These are phyloP conservation scores for Ferdinandea cuprea DNA, from an alignment of 2,888 invertebrate genomes.

Conservation along the genomic window DNA sequence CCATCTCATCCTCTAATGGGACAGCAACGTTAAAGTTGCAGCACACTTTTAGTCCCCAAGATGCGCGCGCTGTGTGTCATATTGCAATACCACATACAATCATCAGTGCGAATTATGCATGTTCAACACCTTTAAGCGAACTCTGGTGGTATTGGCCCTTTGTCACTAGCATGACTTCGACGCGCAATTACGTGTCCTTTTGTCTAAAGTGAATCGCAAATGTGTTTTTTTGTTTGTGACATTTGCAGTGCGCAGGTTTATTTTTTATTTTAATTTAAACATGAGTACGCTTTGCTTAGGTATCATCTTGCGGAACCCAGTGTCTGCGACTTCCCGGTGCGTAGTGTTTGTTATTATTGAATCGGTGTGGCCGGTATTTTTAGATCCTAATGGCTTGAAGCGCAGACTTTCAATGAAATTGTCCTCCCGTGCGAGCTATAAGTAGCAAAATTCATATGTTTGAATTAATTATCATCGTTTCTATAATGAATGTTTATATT, in stretches of 20 bases:
- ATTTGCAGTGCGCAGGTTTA: neutral
- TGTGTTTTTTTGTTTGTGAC: constrained; percentile 24
- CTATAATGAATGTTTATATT: neutral
- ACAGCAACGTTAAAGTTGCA: constrained; percentile 28
- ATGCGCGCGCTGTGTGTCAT: constrained; percentile 7
- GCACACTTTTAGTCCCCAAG: constrained; percentile 32
- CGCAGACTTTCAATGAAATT: constrained; percentile 52
- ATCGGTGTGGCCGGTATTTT: constrained; percentile 43
- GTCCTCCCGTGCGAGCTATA: constrained; percentile 4
- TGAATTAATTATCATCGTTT: constrained; percentile 9
- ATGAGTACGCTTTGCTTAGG: constrained; percentile 4
- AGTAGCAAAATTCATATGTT: constrained; percentile 28
- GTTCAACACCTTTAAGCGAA: constrained; percentile 39
- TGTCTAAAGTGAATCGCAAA: constrained; percentile 34
- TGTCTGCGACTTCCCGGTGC: constrained; percentile 54
- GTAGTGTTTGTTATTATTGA: constrained; percentile 55
- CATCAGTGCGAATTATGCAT: constrained; percentile 21
- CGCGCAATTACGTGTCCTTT: constrained; percentile 54
- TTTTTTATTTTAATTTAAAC: neutral
- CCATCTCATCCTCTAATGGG: neutral
- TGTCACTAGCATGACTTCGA: constrained; percentile 41
- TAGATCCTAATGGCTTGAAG: constrained; percentile 23
- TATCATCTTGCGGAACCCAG: constrained; percentile 36
- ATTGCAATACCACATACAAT: constrained; percentile 25
- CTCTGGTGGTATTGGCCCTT: constrained; percentile 38